Percentiles rank a stretch among this genome's conserved stretches.
These are phyloP conservation scores for Phaedon cochleariae DNA, from an alignment of 2,888 invertebrate genomes.

Conservation along the genomic window DNA sequence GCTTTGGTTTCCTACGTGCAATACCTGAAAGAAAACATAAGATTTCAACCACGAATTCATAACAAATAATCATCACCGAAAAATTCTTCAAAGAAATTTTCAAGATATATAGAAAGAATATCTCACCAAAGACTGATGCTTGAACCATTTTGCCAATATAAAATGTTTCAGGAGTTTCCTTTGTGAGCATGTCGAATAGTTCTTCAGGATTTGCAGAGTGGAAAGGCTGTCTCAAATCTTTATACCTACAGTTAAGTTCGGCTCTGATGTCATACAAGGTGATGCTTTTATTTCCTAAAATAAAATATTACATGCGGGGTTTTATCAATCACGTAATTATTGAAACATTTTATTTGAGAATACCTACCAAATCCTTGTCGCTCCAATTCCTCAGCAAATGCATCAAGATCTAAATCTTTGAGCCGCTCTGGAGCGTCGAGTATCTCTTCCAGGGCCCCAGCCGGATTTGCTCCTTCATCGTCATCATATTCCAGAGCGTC, in stretches of 20 bases:
- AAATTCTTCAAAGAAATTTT: too few relatives aligned
- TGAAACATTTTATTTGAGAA: too few relatives aligned
- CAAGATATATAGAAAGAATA: slow-evolving; percentile 6
- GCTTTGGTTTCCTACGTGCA: slow-evolving; percentile 39
- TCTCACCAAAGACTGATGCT: slow-evolving; percentile 70
- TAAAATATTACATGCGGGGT: too few relatives aligned
- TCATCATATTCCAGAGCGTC: slow-evolving; percentile 99
- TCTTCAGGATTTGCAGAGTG: slow-evolving; percentile 85
- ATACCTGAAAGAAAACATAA: slow-evolving; percentile 26
- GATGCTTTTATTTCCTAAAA: slow-evolving; percentile 80
- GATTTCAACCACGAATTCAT: background rate
- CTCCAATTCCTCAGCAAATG: slow-evolving; percentile 96
- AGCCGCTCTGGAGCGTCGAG: slow-evolving; percentile 92
- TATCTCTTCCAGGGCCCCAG: slow-evolving; percentile 97
- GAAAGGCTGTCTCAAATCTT: slow-evolving; percentile 85
- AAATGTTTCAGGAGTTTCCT: slow-evolving; percentile 94
- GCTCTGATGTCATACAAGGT: slow-evolving; percentile 97
- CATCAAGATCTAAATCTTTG: slow-evolving; percentile 96
- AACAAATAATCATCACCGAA: background rate
- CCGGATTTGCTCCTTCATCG: slow-evolving; percentile 95
- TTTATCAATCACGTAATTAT: too few relatives aligned
- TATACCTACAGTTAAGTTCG: slow-evolving; percentile 93
- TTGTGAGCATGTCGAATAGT: slow-evolving; percentile 93
- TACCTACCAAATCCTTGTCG: slow-evolving; percentile 77
- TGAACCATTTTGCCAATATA: slow-evolving; percentile 88